Conservation (phyloP, 2,113 vertebrate species). For the Macquaria ambigua region DNA sequence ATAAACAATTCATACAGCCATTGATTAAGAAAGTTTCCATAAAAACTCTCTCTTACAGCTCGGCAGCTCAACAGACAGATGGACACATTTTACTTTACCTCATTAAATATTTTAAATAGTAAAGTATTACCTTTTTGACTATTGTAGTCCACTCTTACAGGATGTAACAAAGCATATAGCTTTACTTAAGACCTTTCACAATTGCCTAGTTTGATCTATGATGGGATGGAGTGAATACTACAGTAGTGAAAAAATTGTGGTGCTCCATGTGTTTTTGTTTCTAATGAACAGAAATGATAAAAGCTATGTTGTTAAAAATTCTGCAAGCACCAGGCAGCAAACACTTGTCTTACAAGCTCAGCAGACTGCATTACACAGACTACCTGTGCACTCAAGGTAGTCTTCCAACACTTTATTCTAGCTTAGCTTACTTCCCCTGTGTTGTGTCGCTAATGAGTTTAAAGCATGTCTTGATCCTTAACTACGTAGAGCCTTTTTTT, state of each 20-base stretch:
- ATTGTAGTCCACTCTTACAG: background rate
- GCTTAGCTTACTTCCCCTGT: slow-evolving; percentile 15
- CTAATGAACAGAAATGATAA: background rate
- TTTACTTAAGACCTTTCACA: background rate
- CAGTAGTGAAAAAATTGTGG: background rate
- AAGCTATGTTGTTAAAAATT: too few relatives aligned
- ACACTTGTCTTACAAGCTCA: background rate
- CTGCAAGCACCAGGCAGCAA: background rate
- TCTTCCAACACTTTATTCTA: background rate
- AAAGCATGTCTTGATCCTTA: slow-evolving; percentile 4
- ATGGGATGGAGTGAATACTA: background rate
- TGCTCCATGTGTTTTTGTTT: background rate
- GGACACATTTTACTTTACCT: background rate
- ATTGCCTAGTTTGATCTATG: background rate
- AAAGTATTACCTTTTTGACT: background rate
- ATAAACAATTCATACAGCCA: background rate
- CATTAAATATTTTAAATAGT: background rate
- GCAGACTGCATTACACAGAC: background rate
- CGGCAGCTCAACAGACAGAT: background rate
- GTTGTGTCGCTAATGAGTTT: slow-evolving; percentile 21
- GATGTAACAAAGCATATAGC: background rate
- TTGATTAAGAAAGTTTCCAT: background rate
- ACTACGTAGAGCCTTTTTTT: background rate
- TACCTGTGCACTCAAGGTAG: slow-evolving; percentile 1
- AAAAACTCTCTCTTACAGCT: background rate